Conservation (phyloP, 2,888 invertebrate species). For the Cremastinae sp. region DNA sequence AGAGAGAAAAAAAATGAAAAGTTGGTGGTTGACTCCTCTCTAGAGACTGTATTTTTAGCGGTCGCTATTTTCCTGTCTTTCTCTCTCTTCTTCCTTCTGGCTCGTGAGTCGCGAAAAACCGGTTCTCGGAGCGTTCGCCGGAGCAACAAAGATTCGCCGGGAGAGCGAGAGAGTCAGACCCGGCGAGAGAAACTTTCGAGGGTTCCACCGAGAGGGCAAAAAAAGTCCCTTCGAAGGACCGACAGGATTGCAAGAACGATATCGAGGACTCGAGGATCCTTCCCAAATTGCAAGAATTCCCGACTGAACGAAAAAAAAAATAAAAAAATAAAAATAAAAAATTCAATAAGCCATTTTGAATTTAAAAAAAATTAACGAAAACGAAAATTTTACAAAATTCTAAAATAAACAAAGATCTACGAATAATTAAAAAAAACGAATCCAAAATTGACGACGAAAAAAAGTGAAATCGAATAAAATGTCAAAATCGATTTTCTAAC, state of each 20-base stretch:
- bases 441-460: too few species aligned
- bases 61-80: conserved; percentile 39
- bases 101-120: conserved; percentile 57
- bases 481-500: too few species aligned
- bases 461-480: too few species aligned
- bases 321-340: too few species aligned
- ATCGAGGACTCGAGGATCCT: background rate
- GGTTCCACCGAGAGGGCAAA: conserved; percentile 24
- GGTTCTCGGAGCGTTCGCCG: conserved; percentile 62
- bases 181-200: conserved; percentile 47
- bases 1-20: conserved; percentile 14
- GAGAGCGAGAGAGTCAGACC: conserved; percentile 54
- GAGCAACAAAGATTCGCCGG: conserved; percentile 63
- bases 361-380: too few species aligned
- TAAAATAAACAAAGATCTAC: too few species aligned
- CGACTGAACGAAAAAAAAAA: too few species aligned
- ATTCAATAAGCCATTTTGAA: too few species aligned
- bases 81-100: background rate
- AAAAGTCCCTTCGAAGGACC: conserved; percentile 17
- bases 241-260: conserved; percentile 4
- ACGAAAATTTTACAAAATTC: too few species aligned
- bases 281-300: background rate
- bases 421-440: too few species aligned
- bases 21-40: conserved; percentile 32
- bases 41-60: conserved; percentile 67